These are phyloP conservation scores for Sciaenops ocellatus DNA, from an alignment of 2,797 vertebrate genomes.

Conservation along the genomic window DNA sequence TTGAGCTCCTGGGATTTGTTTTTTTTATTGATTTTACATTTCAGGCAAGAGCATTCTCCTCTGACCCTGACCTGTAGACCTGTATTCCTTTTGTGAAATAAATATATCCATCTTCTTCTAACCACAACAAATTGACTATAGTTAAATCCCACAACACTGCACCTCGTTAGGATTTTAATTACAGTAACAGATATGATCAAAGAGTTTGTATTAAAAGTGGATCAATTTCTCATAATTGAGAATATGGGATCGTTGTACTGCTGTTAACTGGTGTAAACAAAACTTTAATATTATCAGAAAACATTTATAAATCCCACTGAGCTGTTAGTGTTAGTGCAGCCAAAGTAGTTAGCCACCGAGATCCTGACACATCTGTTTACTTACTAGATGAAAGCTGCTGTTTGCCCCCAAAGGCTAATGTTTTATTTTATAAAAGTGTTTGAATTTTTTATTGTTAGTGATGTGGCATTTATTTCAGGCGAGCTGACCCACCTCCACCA, in stretches of 20 bases:
- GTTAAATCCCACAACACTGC: constrained; percentile 23
- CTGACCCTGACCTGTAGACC: constrained; percentile 66
- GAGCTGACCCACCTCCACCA: background rate
- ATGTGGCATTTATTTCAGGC: constrained; percentile 9
- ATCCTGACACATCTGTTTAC: background rate
- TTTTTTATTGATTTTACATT: constrained; percentile 72
- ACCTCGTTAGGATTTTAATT: background rate
- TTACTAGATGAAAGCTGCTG: background rate
- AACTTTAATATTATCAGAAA: background rate
- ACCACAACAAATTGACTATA: constrained; percentile 55
- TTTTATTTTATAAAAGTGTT: background rate
- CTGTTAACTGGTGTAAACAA: background rate
- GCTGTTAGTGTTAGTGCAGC: background rate
- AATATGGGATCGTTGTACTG: background rate
- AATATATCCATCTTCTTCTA: constrained; percentile 44
- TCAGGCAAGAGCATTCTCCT: constrained; percentile 62
- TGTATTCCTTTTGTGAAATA: constrained; percentile 59
- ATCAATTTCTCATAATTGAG: background rate
- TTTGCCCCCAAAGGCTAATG: background rate
- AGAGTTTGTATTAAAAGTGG: background rate
- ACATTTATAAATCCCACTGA: background rate
- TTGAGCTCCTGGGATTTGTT: constrained; percentile 54
- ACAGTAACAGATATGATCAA: background rate
- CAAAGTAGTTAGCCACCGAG: background rate
- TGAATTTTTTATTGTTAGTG: constrained; percentile 12